Evolutionary conservation across 2,113 vertebrate species (phyloP).

Genomic region (Platichthys stellatus): DNA sequence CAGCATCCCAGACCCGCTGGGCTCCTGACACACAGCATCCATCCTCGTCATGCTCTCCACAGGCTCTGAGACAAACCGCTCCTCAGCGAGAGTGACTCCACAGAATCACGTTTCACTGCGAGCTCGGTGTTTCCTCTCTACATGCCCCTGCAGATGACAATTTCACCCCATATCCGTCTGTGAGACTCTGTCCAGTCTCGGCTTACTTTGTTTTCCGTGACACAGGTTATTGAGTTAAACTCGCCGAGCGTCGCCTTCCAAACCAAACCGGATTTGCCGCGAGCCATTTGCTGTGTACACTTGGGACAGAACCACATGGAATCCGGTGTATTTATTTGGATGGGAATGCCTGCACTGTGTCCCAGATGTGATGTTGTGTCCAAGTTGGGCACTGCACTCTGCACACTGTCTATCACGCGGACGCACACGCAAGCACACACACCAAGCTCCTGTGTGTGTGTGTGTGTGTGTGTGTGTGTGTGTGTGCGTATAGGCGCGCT

Average conservation of each 20-base stretch:
- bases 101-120: constrained; percentile 41
- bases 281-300: neutral
- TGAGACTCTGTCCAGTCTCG: constrained; percentile 2
- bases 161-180: constrained; percentile 9
- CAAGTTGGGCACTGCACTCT: constrained; percentile 55
- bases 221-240: constrained; percentile 13
- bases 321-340: constrained; percentile 17
- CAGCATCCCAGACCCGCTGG: constrained; percentile 39
- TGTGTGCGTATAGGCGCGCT: constrained; percentile 10
- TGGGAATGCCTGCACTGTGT: constrained; percentile 28
- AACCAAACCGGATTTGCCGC: neutral
- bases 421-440: constrained; percentile 3
- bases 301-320: neutral
- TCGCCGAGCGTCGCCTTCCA: neutral
- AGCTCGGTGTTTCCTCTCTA: constrained; percentile 48
- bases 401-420: neutral
- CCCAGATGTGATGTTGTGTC: constrained; percentile 46
- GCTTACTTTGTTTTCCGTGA: constrained; percentile 17
- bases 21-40: constrained; percentile 55
- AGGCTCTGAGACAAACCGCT: constrained; percentile 34
- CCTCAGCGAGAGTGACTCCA: constrained; percentile 37
- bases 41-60: constrained; percentile 32
- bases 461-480: constrained; percentile 13
- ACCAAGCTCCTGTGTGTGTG: constrained; percentile 5
- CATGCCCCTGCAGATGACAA: constrained; percentile 43